These are phyloP conservation scores for Brachymystax lenok DNA, from an alignment of 2,797 vertebrate species.

Conservation along the genomic window DNA sequence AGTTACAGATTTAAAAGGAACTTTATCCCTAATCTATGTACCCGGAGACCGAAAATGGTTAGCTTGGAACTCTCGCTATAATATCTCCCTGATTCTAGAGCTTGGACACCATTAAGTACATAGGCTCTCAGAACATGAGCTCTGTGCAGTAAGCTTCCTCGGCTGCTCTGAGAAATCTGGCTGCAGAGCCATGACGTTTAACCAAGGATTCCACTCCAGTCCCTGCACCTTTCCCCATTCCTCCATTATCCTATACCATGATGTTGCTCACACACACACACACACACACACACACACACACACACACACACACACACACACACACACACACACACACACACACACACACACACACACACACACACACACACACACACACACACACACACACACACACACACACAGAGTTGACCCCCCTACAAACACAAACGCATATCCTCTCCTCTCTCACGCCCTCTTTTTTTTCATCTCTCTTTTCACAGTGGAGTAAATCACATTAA, in stretches of 20 bases:
- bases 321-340: background rate
- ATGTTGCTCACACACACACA: background rate
- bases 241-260: constrained; percentile 10
- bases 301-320: background rate
- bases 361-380: background rate
- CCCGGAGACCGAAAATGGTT: background rate
- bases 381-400: background rate
- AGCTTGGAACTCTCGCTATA: background rate
- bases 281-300: background rate
- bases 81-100: background rate
- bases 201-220: background rate
- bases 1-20: background rate
- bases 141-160: background rate
- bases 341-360: background rate
- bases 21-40: background rate
- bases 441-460: constrained; percentile 5
- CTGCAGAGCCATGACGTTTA: background rate
- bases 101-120: background rate
- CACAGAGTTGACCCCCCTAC: background rate
- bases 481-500: constrained; percentile 70
- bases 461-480: constrained; percentile 25
- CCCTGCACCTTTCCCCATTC: constrained; percentile 1
- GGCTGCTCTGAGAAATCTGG: background rate
- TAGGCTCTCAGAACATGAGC: background rate
- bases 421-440: background rate